Evolutionary conservation across 2,888 invertebrate species (phyloP).

Genomic region (Brachypterus glaber): DNA sequence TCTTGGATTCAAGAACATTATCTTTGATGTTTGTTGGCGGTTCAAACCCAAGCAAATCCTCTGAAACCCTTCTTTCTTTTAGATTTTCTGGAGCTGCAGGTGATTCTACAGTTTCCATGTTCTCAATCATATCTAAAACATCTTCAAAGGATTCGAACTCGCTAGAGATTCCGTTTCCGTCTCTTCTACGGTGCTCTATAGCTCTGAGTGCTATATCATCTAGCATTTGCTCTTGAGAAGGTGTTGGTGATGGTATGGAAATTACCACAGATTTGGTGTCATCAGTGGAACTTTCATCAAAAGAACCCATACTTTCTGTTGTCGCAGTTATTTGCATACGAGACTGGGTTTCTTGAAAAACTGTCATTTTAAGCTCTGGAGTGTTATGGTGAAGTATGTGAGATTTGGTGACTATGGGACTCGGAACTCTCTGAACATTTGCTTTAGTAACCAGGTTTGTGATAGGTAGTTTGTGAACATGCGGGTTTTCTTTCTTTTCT

Average conservation of each 20-base stretch:
- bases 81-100: constrained; percentile 28
- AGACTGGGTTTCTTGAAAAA: constrained; percentile 35
- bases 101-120: constrained; percentile 42
- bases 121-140: constrained; percentile 60
- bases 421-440: constrained; percentile 35
- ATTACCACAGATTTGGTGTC: constrained; percentile 56
- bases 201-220: constrained; percentile 55
- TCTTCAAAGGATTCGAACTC: constrained; percentile 59
- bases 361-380: constrained; percentile 39
- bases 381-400: constrained; percentile 34
- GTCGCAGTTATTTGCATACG: constrained; percentile 32
- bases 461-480: constrained; percentile 28
- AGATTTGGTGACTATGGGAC: constrained; percentile 29
- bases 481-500: constrained; percentile 9
- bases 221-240: constrained; percentile 54
- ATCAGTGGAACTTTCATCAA: constrained; percentile 49
- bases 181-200: constrained; percentile 44
- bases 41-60: constrained; percentile 5
- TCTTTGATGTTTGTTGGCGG: constrained; percentile 13
- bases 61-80: constrained; percentile 17
- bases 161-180: constrained; percentile 42
- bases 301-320: constrained; percentile 48
- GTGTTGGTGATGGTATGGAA: constrained; percentile 56
- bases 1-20: constrained; percentile 19
- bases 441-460: constrained; percentile 38